These are phyloP conservation scores for Drosophila nigrodunni DNA, from an alignment of 1,140 invertebrate genomes.

Conservation along the genomic window DNA sequence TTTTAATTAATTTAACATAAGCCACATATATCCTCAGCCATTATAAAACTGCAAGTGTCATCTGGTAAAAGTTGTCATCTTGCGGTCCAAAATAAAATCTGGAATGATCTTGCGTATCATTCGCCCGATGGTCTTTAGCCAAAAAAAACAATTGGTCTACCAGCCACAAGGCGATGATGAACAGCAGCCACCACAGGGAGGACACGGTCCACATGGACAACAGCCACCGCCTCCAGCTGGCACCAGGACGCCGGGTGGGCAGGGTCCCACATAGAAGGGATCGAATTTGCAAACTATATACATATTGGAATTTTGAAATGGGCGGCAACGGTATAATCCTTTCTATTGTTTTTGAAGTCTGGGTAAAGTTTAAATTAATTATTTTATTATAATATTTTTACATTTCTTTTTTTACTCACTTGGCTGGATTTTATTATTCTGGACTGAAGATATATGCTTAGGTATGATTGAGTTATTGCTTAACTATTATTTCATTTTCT, in stretches of 20 bases:
- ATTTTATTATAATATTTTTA: not conserved
- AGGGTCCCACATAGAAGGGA: conserved; percentile 46
- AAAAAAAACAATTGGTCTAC: not conserved
- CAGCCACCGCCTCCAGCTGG: conserved; percentile 32
- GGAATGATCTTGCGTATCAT: not conserved
- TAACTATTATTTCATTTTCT: conserved; percentile 5
- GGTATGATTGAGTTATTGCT: not conserved
- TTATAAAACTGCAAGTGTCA: not conserved
- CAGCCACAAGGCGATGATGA: conserved; percentile 6
- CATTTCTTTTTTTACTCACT: not conserved
- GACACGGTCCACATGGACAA: conserved; percentile 8
- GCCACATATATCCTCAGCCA: conserved; percentile 20
- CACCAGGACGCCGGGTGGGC: conserved; percentile 29
- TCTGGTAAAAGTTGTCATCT: not conserved
- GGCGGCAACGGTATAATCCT: not conserved
- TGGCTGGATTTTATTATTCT: not conserved
- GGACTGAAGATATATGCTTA: conserved; percentile 14
- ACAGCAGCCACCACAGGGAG: conserved; percentile 15
- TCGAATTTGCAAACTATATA: conserved; percentile 47
- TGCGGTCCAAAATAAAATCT: conserved; percentile 8
- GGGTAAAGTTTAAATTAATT: not conserved
- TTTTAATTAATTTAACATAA: not conserved
- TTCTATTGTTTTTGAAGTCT: not conserved
- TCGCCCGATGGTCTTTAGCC: not conserved
- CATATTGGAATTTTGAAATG: conserved; percentile 15